Evolutionary conservation across 2,888 invertebrate genomes (phyloP), one percentile per base, ranked within the genome.

Genomic region (Octonoba sinensis): DNA sequence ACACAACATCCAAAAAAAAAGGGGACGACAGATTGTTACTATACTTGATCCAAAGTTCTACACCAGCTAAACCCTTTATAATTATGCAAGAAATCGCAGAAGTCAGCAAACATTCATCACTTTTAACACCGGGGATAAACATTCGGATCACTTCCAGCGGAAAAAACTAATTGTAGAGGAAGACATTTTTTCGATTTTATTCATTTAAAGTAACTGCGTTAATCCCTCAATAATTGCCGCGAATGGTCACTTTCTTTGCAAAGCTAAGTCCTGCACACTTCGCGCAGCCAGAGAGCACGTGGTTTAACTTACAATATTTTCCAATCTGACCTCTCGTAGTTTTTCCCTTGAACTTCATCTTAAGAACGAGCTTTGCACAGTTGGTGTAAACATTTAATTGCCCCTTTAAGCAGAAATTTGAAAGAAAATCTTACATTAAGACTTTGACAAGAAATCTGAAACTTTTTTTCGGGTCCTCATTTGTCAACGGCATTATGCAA

Each of bases 181-280:
- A 36, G 36, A 36, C 6, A 36, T 62, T 57, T 11, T 13, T n/a
- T 15, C n/a, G 20, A 62, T 44, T 27, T 62, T 62, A 62, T 49
- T 20, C 65, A 16, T 49, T 49, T 65, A 49, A 16, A 20, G 1
- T 12, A 46, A 65, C n/a, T 49, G 47, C 73, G 56, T 67, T 81
- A 81, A 81, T 73, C 79, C 62, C 57, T 49, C 67, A 67, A 73
- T 81, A 81, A 81, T 81, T 81, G 72, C 79, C 20, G 20, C n/a
- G 47, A 69, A 59, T 70, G 54, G 44, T 60, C 57, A 16, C 57
- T 57, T 46, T 15, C 1, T 36, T 36, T 36, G 36, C 36, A 36
- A 36, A 36, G 36, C 36, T 36, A 36, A 36, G 36, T 36, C 36
- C 36, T 36, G 6, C 36, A 36, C 36, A 8, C 36, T 36, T 36